Conservation (phyloP, 2,113 vertebrate genomes). For the Solenodon paradoxus region DNA sequence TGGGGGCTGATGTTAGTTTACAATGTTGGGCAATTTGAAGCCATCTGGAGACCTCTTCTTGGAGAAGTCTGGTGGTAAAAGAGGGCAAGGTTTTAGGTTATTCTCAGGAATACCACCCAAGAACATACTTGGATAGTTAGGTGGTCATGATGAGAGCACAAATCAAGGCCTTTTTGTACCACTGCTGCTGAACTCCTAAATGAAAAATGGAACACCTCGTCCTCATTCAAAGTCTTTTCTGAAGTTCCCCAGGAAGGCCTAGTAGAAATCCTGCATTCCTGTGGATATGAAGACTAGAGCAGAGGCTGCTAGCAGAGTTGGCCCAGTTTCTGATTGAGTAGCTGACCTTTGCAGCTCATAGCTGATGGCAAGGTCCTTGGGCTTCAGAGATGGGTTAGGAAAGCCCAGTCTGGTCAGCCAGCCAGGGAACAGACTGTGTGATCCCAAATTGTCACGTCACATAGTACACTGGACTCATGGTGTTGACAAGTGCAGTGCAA, state of each 20-base stretch:
- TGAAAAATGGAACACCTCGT: background rate
- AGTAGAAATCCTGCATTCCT: background rate
- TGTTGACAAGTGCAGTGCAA: conserved; percentile 53
- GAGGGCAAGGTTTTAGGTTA: background rate
- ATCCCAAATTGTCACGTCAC: background rate
- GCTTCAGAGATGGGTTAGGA: background rate
- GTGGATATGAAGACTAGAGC: background rate
- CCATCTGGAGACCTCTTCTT: background rate
- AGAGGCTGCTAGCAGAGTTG: background rate
- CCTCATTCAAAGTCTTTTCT: background rate
- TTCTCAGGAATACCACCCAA: background rate
- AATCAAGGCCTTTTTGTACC: background rate
- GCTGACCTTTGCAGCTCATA: background rate
- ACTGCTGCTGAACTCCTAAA: background rate
- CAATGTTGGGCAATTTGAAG: background rate
- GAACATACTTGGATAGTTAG: background rate
- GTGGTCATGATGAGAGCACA: background rate
- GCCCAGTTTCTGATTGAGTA: background rate
- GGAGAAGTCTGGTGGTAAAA: background rate
- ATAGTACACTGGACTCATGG: conserved; percentile 35
- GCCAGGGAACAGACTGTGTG: background rate
- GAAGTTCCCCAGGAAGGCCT: background rate
- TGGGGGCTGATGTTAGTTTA: background rate
- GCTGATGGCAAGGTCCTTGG: background rate
- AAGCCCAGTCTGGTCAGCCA: background rate